These are phyloP conservation scores for Siniperca undulata DNA, from an alignment of 2,797 vertebrate genomes.

Conservation along the genomic window DNA sequence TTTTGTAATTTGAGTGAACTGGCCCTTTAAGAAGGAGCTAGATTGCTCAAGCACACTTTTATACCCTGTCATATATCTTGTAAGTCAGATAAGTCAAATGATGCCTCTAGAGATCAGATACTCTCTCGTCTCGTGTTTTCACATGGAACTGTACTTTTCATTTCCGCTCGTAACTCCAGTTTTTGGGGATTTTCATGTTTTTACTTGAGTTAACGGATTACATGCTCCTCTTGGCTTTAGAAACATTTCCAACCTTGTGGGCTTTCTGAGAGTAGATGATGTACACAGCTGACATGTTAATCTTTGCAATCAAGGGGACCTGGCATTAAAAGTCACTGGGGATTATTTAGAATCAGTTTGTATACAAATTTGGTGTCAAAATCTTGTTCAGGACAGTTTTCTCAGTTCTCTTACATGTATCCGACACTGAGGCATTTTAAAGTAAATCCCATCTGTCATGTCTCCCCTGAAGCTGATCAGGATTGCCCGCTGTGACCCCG, in stretches of 20 bases:
- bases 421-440: background rate
- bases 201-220: slow-evolving; percentile 33
- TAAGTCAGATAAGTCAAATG: background rate
- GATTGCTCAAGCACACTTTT: background rate
- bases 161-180: slow-evolving; percentile 29
- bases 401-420: background rate
- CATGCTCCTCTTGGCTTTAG: slow-evolving; percentile 23
- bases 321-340: background rate
- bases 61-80: background rate
- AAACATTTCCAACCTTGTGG: slow-evolving; percentile 28
- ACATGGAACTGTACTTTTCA: background rate
- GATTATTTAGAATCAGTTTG: background rate
- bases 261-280: background rate
- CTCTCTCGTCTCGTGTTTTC: slow-evolving; percentile 7
- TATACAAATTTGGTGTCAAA: background rate
- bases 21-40: background rate
- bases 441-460: slow-evolving; percentile 22
- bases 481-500: slow-evolving; percentile 32
- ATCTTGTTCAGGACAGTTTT: background rate
- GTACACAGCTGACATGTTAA: background rate
- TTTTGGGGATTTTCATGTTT: slow-evolving; percentile 40
- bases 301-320: background rate
- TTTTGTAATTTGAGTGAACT: slow-evolving; percentile 4
- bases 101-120: background rate
- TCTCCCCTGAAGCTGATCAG: slow-evolving; percentile 25